Percentiles rank a stretch among this genome's conserved stretches.
phyloP scores from a whole-genome alignment of 2,113 vertebrate genomes.

The Anseranas semipalmata region DNA sequence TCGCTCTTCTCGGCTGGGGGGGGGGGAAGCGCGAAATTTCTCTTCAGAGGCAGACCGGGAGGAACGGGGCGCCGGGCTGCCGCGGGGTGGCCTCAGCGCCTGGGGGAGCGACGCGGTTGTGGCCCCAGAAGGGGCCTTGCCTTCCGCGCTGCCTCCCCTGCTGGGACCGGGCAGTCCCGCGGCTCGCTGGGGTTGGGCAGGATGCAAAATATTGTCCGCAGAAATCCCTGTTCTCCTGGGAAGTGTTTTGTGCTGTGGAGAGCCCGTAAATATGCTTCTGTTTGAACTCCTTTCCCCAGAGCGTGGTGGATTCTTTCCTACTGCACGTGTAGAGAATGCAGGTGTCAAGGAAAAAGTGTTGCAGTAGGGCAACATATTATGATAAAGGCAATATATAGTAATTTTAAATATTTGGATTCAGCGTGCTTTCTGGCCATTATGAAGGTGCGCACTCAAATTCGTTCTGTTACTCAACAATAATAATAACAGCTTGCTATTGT shows the following conservation, averaged over 20 bases:
- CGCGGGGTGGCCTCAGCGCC: background rate
- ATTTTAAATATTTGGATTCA: background rate
- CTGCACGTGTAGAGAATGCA: background rate
- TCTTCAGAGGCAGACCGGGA: accelerated
- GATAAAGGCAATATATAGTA: background rate
- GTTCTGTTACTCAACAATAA: background rate
- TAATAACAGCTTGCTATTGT: background rate
- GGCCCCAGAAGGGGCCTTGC: background rate
- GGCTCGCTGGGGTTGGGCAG: background rate
- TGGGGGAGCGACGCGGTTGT: background rate
- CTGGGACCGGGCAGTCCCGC: too few relatives aligned
- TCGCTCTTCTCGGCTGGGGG: accelerated
- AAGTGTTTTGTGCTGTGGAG: background rate
- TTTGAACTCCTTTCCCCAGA: background rate
- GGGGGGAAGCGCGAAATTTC: background rate
- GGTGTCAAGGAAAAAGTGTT: background rate
- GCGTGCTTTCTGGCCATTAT: background rate
- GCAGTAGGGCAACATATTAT: accelerated
- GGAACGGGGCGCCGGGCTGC: background rate
- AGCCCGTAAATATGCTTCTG: background rate
- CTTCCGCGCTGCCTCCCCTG: accelerated
- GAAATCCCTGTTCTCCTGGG: background rate
- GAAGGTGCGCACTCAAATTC: background rate
- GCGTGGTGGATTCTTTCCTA: background rate
- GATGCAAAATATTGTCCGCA: background rate